Evolutionary conservation across 2,797 vertebrate species (phyloP).

Genomic region (Champsocephalus gunnari): DNA sequence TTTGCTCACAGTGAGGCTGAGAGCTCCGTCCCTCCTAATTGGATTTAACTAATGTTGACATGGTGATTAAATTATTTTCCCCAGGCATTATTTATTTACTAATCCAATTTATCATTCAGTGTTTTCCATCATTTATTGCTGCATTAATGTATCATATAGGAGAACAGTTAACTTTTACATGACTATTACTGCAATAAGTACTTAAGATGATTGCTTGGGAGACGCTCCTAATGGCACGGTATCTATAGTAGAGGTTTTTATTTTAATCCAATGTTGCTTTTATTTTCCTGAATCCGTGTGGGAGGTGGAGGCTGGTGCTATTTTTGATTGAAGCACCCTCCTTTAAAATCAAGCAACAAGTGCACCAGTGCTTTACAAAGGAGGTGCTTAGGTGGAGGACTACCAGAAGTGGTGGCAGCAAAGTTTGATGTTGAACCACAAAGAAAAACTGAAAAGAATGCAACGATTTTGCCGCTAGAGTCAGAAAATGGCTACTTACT

Average conservation of each 20-base stretch:
- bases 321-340: slow-evolving; percentile 59
- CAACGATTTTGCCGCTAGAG: slow-evolving; percentile 10
- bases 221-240: background rate
- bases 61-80: slow-evolving; percentile 34
- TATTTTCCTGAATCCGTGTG: slow-evolving; percentile 43
- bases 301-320: slow-evolving; percentile 52
- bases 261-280: slow-evolving; percentile 15
- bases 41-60: slow-evolving; percentile 45
- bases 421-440: slow-evolving; percentile 46
- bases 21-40: slow-evolving; percentile 14
- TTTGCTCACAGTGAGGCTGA: slow-evolving; percentile 3
- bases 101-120: slow-evolving; percentile 25
- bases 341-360: slow-evolving; percentile 57
- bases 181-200: background rate
- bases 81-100: slow-evolving; percentile 12
- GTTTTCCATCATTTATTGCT: slow-evolving; percentile 18
- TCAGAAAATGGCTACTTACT: slow-evolving; percentile 37
- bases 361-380: slow-evolving; percentile 40
- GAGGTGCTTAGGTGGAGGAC: slow-evolving; percentile 51
- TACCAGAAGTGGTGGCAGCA: slow-evolving; percentile 26
- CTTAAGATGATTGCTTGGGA: background rate
- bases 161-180: slow-evolving; percentile 1
- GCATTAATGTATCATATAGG: background rate
- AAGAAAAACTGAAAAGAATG: slow-evolving; percentile 28
- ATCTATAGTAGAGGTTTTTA: background rate